Evolutionary conservation across 2,888 invertebrate genomes (phyloP), one percentile per base, ranked within the genome.

Genomic region (Agapostemon virescens): DNA sequence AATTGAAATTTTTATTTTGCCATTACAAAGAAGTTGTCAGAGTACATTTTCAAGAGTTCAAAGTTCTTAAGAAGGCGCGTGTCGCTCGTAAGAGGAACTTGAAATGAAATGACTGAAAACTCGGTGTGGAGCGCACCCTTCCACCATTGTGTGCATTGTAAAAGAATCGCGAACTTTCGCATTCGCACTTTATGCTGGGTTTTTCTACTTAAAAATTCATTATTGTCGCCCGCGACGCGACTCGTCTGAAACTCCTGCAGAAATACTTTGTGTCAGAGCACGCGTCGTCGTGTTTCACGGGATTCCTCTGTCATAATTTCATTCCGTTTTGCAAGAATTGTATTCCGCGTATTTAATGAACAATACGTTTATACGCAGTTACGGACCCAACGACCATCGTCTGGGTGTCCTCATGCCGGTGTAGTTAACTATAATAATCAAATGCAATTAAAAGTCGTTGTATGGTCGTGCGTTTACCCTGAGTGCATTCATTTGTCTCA

Each of bases 31-130:
- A 55, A 55, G 26, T 55, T 26, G 26, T 55, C 55, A 0, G 26
- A 26, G 26, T 55, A 55, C 55, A 26, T 55, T 55, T 26, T 26
- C 26, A 17, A 26, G 26, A 26, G 55, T 55, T 26, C 20, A 45
- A 6, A 45, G 45, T 45, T 49, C 55, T 26, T 2, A 17, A 55
- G 55, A 55, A 55, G n/a, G 15, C 49, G 9, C 49, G 15, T 15
- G 17, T 20, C 20, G 20, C 49, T 72, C 6, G 73, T 63, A 70
- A 73, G 79, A 76, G 75, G 83, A 76, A 83, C 75, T 89, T 84
- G 84, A 85, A 84, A 86, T 85, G 85, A 88, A 89, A 88, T 88
- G 85, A 89, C 89, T 88, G 85, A 83, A 85, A 85, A 84, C 88
- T 83, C 82, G 74, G 83, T 83, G 83, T 71, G 68, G 71, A 71